Conservation (phyloP, 1,140 invertebrate species). For the Hestina assimilis region DNA sequence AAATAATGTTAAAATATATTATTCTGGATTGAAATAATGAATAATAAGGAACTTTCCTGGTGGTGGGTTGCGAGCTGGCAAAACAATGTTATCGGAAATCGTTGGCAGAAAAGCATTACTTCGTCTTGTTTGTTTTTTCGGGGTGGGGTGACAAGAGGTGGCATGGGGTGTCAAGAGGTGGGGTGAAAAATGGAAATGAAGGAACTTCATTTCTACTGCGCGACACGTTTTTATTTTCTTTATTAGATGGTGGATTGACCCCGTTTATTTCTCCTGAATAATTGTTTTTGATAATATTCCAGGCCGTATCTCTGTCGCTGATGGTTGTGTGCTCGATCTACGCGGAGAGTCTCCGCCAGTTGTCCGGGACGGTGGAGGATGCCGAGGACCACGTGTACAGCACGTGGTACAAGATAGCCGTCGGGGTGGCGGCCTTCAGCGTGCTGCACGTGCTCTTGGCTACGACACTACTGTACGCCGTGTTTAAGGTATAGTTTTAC, state of each 20-base stretch:
- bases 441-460: slow-evolving; percentile 48
- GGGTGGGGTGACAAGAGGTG: too few species aligned
- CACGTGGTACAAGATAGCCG: slow-evolving; percentile 34
- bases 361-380: slow-evolving; percentile 44
- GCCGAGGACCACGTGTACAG: slow-evolving; percentile 46
- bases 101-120: too few species aligned
- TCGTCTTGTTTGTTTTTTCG: too few species aligned
- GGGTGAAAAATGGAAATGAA: too few species aligned
- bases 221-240: too few species aligned
- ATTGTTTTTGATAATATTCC: not conserved
- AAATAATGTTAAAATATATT: too few species aligned
- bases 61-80: too few species aligned
- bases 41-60: too few species aligned
- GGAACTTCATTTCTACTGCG: too few species aligned
- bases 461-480: slow-evolving; percentile 32
- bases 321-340: slow-evolving; percentile 37
- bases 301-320: slow-evolving; percentile 35
- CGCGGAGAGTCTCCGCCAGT: slow-evolving; percentile 24
- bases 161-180: not conserved
- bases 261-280: too few species aligned
- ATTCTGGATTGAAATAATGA: too few species aligned
- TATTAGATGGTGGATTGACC: too few species aligned
- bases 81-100: not conserved
- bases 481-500: slow-evolving; percentile 38
- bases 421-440: slow-evolving; percentile 33